Evolutionary conservation across 2,888 invertebrate species (phyloP).

Genomic region (Scaptomyza flava): DNA sequence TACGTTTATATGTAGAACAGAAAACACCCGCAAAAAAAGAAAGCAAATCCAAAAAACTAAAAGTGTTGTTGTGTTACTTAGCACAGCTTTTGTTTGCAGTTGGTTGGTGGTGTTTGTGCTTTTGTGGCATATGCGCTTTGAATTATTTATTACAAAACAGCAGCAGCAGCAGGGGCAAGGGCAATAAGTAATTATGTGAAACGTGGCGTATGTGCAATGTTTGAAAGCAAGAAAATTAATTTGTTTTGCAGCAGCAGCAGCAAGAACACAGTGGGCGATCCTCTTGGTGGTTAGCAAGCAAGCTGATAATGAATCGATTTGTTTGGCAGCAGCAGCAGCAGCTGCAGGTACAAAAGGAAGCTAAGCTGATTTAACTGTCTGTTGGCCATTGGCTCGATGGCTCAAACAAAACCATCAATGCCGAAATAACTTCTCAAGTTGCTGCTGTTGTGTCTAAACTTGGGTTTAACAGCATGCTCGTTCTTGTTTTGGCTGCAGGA

Average conservation of each 20-base stretch:
- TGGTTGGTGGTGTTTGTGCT: background rate
- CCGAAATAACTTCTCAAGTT: conserved; percentile 41
- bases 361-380: conserved; percentile 66
- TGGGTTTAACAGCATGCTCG: conserved; percentile 39
- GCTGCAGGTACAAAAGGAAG: conserved; percentile 34
- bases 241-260: conserved; percentile 55
- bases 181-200: conserved; percentile 64
- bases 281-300: conserved; percentile 53
- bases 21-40: background rate
- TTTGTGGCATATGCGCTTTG: conserved; percentile 49
- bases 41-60: conserved; percentile 10
- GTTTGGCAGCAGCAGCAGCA: conserved; percentile 11
- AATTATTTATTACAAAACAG: conserved; percentile 60
- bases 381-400: conserved; percentile 52
- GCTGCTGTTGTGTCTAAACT: conserved; percentile 11
- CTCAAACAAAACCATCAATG: conserved; percentile 27
- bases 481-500: conserved; percentile 30
- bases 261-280: conserved; percentile 2
- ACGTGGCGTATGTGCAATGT: conserved; percentile 68
- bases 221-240: conserved; percentile 64
- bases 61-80: conserved; percentile 16
- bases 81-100: conserved; percentile 15
- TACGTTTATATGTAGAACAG: background rate
- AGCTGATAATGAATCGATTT: conserved; percentile 66
- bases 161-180: conserved; percentile 7